phyloP scores from a whole-genome alignment of 2,113 vertebrate species.

The Epinephelus cyanopodus region DNA sequence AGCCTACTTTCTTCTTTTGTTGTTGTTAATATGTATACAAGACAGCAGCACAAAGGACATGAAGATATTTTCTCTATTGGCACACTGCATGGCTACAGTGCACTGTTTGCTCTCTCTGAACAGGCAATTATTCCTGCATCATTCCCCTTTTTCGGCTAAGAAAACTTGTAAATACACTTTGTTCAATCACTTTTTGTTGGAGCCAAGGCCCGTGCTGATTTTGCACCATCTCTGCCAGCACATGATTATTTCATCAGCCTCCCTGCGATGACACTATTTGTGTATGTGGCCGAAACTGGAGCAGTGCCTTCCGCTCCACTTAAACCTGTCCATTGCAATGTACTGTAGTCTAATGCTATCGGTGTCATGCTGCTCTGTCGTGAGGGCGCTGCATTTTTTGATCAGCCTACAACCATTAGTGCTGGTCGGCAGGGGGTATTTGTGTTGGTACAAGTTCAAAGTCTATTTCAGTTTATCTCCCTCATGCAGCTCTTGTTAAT shows the following conservation, averaged over 20 bases:
- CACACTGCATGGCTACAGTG: not conserved
- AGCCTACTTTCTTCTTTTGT: not conserved
- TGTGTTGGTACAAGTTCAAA: conserved; percentile 8
- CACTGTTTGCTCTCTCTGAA: not conserved
- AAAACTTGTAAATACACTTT: conserved; percentile 26
- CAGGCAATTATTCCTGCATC: not conserved
- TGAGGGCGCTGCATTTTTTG: conserved; percentile 41
- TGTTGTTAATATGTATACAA: not conserved
- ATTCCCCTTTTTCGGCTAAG: not conserved
- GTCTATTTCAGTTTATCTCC: conserved; percentile 14
- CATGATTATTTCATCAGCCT: conserved; percentile 57
- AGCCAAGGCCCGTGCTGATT: conserved; percentile 16
- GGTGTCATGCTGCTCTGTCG: conserved; percentile 49
- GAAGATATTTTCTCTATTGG: not conserved
- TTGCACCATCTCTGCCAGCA: conserved; percentile 33
- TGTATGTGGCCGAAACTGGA: conserved; percentile 61
- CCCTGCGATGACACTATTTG: conserved; percentile 34
- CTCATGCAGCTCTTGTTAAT: conserved; percentile 29
- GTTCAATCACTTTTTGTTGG: conserved; percentile 17
- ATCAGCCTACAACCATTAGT: conserved; percentile 24
- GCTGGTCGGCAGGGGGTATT: not conserved
- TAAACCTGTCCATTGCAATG: conserved; percentile 74
- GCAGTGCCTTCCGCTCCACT: conserved; percentile 80
- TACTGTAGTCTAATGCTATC: conserved; percentile 37
- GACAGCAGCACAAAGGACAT: not conserved